Evolutionary conservation across 1,140 invertebrate genomes (phyloP).

Genomic region (Varroa destructor): DNA sequence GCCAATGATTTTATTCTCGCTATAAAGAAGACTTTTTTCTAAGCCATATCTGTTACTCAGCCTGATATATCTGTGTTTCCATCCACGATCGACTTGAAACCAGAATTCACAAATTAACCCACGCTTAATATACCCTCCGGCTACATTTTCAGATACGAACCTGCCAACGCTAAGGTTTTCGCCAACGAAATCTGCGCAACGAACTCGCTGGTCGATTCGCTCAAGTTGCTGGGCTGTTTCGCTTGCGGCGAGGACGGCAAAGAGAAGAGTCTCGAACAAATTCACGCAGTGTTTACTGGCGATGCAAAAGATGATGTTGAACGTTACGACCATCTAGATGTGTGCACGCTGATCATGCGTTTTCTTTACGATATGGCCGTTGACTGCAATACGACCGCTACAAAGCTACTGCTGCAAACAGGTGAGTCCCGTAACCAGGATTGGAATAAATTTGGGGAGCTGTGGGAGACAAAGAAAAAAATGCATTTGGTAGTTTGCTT

Average conservation of each 20-base stretch:
- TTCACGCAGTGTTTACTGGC: constrained; percentile 30
- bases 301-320: constrained; percentile 26
- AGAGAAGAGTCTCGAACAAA: constrained; percentile 32
- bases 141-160: constrained; percentile 56
- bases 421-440: neutral
- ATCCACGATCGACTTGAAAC: no score
- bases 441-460: no score
- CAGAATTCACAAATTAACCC: no score
- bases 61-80: no score
- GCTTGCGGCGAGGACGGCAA: constrained; percentile 39
- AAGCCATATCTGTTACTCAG: no score
- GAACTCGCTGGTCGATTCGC: constrained; percentile 68
- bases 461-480: no score
- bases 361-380: constrained; percentile 79
- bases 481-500: no score
- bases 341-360: constrained; percentile 56
- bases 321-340: constrained; percentile 45
- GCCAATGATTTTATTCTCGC: no score
- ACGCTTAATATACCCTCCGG: no score
- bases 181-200: constrained; percentile 85
- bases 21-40: no score
- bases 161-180: constrained; percentile 96
- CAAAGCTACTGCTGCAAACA: constrained; percentile 14
- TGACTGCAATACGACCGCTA: constrained; percentile 38
- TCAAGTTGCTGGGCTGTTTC: constrained; percentile 81